These are phyloP conservation scores for Alosa sapidissima DNA, from an alignment of 2,797 vertebrate genomes.

Conservation along the genomic window DNA sequence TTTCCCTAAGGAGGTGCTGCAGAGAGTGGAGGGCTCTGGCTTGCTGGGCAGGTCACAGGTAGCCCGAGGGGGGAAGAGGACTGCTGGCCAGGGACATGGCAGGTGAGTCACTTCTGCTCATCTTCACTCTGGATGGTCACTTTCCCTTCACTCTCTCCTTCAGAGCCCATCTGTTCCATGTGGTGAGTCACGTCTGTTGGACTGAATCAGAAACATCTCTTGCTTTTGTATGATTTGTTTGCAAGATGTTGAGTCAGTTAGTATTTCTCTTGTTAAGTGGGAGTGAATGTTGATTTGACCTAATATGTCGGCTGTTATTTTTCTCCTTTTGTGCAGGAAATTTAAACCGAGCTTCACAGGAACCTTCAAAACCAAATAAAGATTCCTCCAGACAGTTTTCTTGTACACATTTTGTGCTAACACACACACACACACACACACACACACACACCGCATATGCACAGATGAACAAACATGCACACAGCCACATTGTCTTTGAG, in stretches of 20 bases:
- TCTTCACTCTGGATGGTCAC: conserved; percentile 42
- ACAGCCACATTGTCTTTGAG: neutral
- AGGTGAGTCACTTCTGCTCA: conserved; percentile 1
- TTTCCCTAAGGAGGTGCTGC: conserved; percentile 75
- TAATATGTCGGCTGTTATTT: conserved; percentile 15
- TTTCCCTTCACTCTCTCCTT: neutral
- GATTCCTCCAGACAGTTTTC: neutral
- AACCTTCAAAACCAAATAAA: conserved; percentile 45
- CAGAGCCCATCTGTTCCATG: neutral
- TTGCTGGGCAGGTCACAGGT: neutral
- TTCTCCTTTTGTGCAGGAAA: conserved; percentile 35
- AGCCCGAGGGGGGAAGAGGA: neutral
- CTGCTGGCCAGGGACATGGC: neutral
- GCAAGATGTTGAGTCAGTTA: neutral
- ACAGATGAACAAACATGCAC: neutral
- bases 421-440: conserved; percentile 5
- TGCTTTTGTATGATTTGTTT: neutral
- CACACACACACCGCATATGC: neutral
- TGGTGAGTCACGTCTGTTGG: neutral
- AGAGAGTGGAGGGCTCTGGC: conserved; percentile 59
- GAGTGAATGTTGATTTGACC: conserved; percentile 2
- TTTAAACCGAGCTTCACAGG: conserved; percentile 29
- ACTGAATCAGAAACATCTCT: neutral
- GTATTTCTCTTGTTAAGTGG: neutral
- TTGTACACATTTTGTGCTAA: neutral